Evolutionary conservation across 2,797 vertebrate species (phyloP).

Genomic region (Karalla daura): DNA sequence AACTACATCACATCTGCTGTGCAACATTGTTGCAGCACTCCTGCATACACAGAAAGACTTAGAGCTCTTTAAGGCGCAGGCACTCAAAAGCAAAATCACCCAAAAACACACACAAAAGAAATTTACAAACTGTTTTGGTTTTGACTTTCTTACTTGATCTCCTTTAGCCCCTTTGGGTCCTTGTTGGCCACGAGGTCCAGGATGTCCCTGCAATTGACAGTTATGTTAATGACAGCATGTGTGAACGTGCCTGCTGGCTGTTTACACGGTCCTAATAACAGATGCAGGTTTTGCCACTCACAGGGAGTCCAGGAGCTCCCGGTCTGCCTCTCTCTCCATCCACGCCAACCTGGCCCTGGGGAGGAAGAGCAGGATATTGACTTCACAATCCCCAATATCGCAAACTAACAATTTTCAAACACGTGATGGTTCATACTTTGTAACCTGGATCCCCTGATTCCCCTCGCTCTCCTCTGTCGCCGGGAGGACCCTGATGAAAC

Average conservation of each 20-base stretch:
- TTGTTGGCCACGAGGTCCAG: slow-evolving; percentile 90
- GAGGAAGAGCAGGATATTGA: slow-evolving; percentile 46
- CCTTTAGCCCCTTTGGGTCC: slow-evolving; percentile 97
- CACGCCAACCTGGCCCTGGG: slow-evolving; percentile 92
- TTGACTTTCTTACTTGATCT: slow-evolving; percentile 86
- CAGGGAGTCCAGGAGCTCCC: slow-evolving; percentile 92
- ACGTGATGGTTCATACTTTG: slow-evolving; percentile 83
- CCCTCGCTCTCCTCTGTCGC: slow-evolving; percentile 93
- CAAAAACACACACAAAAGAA: neutral
- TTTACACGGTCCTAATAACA: slow-evolving; percentile 16
- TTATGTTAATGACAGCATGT: slow-evolving; percentile 39
- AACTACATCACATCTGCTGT: neutral
- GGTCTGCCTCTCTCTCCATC: slow-evolving; percentile 92
- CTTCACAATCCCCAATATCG: neutral
- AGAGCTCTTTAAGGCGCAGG: neutral
- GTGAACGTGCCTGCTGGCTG: neutral
- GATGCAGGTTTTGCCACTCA: slow-evolving; percentile 79
- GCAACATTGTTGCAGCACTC: neutral
- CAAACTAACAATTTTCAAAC: neutral
- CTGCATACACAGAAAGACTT: neutral
- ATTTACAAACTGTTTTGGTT: neutral
- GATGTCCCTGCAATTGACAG: slow-evolving; percentile 88
- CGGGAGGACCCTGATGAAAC: slow-evolving; percentile 86
- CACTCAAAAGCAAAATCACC: neutral
- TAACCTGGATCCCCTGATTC: slow-evolving; percentile 96